phyloP scores from a whole-genome alignment of 2,888 invertebrate species.

The Drosophila borealis region DNA sequence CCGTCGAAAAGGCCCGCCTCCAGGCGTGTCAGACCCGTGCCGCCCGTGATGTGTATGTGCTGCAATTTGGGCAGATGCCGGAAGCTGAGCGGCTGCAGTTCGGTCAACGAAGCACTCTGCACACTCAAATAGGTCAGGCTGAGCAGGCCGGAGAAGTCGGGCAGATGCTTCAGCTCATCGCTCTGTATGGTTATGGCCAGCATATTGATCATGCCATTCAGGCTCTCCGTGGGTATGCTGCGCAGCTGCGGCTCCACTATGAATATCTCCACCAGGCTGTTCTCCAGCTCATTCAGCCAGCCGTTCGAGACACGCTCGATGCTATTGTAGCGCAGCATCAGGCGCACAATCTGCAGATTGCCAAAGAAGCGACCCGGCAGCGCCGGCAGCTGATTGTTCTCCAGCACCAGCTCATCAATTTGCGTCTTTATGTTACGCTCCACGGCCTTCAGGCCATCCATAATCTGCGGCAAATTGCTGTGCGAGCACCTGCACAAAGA shows the following conservation, averaged over 20 bases:
- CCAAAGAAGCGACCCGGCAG: conserved; percentile 93
- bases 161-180: conserved; percentile 90
- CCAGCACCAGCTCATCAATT: conserved; percentile 94
- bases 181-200: conserved; percentile 94
- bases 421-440: conserved; percentile 88
- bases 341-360: conserved; percentile 89
- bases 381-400: conserved; percentile 94
- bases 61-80: conserved; percentile 90
- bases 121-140: conserved; percentile 91
- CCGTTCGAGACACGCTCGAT: conserved; percentile 92
- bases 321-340: conserved; percentile 94
- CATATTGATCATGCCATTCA: conserved; percentile 90
- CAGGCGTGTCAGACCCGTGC: conserved; percentile 88
- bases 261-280: conserved; percentile 91
- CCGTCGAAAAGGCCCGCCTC: conserved; percentile 91
- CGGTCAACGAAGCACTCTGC: conserved; percentile 88
- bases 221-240: conserved; percentile 91
- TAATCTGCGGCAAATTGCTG: conserved; percentile 92
- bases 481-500: conserved; percentile 92
- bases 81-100: conserved; percentile 89
- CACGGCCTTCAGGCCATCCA: conserved; percentile 90
- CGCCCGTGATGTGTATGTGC: conserved; percentile 90
- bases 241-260: conserved; percentile 93
- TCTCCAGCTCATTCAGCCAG: conserved; percentile 92
- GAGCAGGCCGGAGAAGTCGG: conserved; percentile 89